Evolutionary conservation across 2,797 vertebrate genomes (phyloP), one percentile per base, ranked within the genome.

Genomic region (Petrocephalus schoutedeni): DNA sequence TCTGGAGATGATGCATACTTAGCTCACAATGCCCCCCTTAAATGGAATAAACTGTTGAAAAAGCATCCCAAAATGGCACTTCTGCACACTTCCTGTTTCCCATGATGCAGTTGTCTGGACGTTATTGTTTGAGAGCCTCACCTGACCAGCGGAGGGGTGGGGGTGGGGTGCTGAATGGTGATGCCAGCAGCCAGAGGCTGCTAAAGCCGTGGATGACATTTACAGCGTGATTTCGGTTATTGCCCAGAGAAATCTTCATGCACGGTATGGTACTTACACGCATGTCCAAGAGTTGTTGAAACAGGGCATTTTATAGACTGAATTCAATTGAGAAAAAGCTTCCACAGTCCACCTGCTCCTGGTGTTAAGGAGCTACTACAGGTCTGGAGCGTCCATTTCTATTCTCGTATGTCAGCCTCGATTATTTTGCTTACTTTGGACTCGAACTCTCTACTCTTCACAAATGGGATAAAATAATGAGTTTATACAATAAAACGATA

Each of bases 161-260:
- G 2, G 36, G 36, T 41, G 16, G 77, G 77, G 36, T 3, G 85
- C 19, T 86, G 56, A 45, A 58, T n/a, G 36, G 85, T 86, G 64
- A 58, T 51, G 67, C 57, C 77, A 85, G 36, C 41, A 41, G 57
- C 14, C 45, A 85, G 58, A 59, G 45, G 77, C 77, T n/a, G n/a
- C n/a, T 85, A 82, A 86, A 85, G 58, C 28, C 5, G 23, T 53
- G 87, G 82, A 23, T 71, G 87, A 67, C 54, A 74, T 64, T 64
- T 64, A 9, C 28, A 32, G 21, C 21, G 9, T 12, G 23, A 21
- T 23, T 64, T 64, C 12, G 61, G 61, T 28, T 64, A 9, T 4
- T 9, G 9, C 9, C 21, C 61, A 64, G 23, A 74, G 32, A 74
- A 41, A 74, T 14, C 10, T 74, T 74, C 32, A 10, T 74, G 32